Evolutionary conservation across 2,113 vertebrate species (phyloP), one percentile per base, ranked within the genome.

Genomic region (Xyliphius kryptos): DNA sequence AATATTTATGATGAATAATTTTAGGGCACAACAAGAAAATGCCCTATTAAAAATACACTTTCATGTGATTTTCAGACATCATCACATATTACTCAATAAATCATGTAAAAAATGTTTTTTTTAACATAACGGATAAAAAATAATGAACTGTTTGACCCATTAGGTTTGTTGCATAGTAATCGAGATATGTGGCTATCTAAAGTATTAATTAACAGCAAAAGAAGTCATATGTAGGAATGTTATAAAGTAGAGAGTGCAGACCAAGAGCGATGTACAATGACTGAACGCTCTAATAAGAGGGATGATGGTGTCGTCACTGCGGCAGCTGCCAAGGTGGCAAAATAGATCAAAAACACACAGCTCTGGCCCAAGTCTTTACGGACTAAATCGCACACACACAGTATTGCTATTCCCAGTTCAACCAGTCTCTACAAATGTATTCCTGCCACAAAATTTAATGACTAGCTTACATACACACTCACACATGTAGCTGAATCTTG

Each of bases 331-430:
- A 60, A 68, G 21, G 71, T 67, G 72, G 68, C 67, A n/a, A 36
- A 70, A 74, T 65, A 58, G 60, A 68, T 74, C 66, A 47, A 55
- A 80, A 58, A 41, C 57, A 72, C 59, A 63, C 65, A 69, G 74
- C 75, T 66, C 76, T n/a, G n/a, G 56, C 36, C 47, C 46, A 43
- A 69, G 71, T 62, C 72, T 79, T 76, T 77, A 79, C 79, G 78
- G 76, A 74, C 71, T 63, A 69, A 74, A n/a, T 40, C 48, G 51
- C 58, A 49, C 47, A 55, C 40, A 61, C 43, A 54, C 53, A 67
- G 37, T 43, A 17, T 44, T 20, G n/a, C 9, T 51, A 41, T 19
- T 16, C 37, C n/a, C 63, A 51, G 14, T 53, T 54, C 21, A 51
- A 20, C 37, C 44, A 60, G 47, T 60, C 41, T 44, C 20, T 38